A percentile compares a stretch with the other conserved stretches of the same genome.
These are phyloP conservation scores for Mycalesis mineus DNA, from an alignment of 2,888 invertebrate genomes.

Conservation along the genomic window DNA sequence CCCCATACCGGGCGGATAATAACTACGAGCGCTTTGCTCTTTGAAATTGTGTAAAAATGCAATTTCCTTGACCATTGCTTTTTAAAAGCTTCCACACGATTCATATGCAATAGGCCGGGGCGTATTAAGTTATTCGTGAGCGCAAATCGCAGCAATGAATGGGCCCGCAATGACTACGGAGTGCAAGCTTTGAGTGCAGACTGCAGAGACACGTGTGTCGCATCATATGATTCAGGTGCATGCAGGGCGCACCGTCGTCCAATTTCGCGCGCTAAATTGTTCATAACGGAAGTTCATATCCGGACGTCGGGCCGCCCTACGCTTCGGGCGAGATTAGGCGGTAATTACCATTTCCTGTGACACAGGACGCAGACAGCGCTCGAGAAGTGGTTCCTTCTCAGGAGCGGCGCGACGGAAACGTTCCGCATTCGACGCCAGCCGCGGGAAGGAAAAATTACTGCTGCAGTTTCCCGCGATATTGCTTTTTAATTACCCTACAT, in stretches of 20 bases:
- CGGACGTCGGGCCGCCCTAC: slow-evolving; percentile 79
- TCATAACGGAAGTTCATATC: slow-evolving; percentile 93
- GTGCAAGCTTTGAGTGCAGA: slow-evolving; percentile 35
- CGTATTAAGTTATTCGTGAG: slow-evolving; percentile 50
- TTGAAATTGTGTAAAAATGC: slow-evolving; percentile 57
- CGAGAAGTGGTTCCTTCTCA: slow-evolving; percentile 50
- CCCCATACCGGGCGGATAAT: not conserved
- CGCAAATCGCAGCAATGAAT: slow-evolving; percentile 50
- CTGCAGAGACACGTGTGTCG: slow-evolving; percentile 46
- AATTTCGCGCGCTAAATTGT: slow-evolving; percentile 86
- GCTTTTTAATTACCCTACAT: slow-evolving; percentile 28
- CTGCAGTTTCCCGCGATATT: slow-evolving; percentile 37
- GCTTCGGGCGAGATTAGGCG: slow-evolving; percentile 78
- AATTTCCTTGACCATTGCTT: slow-evolving; percentile 49
- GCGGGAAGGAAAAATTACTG: slow-evolving; percentile 50
- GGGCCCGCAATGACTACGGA: slow-evolving; percentile 40
- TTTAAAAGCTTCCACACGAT: slow-evolving; percentile 52
- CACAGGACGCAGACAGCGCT: slow-evolving; percentile 69
- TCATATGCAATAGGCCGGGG: slow-evolving; percentile 49
- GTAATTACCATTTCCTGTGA: slow-evolving; percentile 79
- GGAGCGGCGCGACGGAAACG: slow-evolving; percentile 42
- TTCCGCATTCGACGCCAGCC: slow-evolving; percentile 41
- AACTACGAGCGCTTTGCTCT: slow-evolving; percentile 29
- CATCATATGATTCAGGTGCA: slow-evolving; percentile 58
- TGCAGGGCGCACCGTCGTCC: slow-evolving; percentile 73